Evolutionary conservation across 2,113 vertebrate genomes (phyloP), one percentile per base, ranked within the genome.

Genomic region (Peucedramus taeniatus): DNA sequence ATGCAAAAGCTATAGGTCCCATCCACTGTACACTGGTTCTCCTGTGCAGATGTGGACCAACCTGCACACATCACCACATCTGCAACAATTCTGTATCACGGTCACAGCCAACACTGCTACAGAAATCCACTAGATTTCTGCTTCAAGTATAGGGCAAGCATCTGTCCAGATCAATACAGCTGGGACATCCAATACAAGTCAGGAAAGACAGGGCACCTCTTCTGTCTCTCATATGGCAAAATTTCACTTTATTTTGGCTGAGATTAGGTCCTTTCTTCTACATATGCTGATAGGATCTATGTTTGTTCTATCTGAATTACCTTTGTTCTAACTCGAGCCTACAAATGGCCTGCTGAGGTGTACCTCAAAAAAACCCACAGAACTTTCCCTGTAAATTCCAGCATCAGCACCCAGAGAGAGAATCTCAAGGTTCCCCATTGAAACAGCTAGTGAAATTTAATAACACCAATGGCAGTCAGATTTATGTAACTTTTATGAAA

Each of bases 401-500:
- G 39, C 31, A 69, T 17, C n/a, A 54, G 45, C 28, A 57, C 33
- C 18, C 1, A 3, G 61, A 75, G 45, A 70, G 28, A 63, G 39
- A 86, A 68, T 63, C 37, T 89, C 83, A 94, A 84, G 60, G 76
- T 79, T 53, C 65, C 31, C 23, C 40, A 45, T 11, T 64, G 80
- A 95, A 93, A 85, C 0, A 0, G 37, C 24, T 44, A 66, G 35
- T 75, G 92, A 96, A 96, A 93, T 93, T 77, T 90, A 95, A 82
- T 92, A 95, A 56, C 37, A 64, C 39, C 42, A 78, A 8, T 63
- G 60, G 68, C 87, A 96, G 85, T 81, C 92, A 96, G 86, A 93
- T 97, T 96, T 93, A 94, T 92, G 76, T 83, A 92, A 94, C 90
- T 95, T 96, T 86, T 68, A 90, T 86, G 83, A 87, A 96, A 94